These are phyloP conservation scores for Synergus itoensis DNA, from an alignment of 2,888 invertebrate species.

Conservation along the genomic window DNA sequence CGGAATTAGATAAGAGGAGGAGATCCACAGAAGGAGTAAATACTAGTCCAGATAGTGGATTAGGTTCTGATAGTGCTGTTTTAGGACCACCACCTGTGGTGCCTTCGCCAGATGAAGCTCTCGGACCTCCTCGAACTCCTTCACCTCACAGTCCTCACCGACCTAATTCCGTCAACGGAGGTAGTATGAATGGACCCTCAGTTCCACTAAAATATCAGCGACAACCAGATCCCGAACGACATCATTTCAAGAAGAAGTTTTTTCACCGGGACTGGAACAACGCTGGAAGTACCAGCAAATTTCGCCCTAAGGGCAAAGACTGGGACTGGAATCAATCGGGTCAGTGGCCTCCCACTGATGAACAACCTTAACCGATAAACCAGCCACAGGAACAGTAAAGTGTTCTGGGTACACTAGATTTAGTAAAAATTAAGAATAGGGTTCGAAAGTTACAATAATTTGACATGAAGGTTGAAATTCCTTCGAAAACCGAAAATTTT, in stretches of 20 bases:
- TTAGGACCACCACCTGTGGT: slow-evolving; percentile 72
- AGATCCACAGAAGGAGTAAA: slow-evolving; percentile 90
- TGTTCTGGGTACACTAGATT: slow-evolving; percentile 2
- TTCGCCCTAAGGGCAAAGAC: slow-evolving; percentile 86
- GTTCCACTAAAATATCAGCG: slow-evolving; percentile 69
- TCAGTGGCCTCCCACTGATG: slow-evolving; percentile 74
- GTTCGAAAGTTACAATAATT: slow-evolving; percentile 10
- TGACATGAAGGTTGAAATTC: background rate
- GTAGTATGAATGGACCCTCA: slow-evolving; percentile 71
- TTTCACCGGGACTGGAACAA: slow-evolving; percentile 83
- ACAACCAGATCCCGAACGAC: slow-evolving; percentile 79
- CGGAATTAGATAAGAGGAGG: slow-evolving; percentile 92
- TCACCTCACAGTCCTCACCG: slow-evolving; percentile 80
- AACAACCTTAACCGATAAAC: slow-evolving; percentile 70
- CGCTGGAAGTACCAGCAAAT: slow-evolving; percentile 80
- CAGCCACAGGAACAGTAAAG: slow-evolving; percentile 13
- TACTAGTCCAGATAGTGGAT: slow-evolving; percentile 92
- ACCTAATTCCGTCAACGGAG: slow-evolving; percentile 77
- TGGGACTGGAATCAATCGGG: slow-evolving; percentile 83
- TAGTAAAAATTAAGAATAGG: slow-evolving; percentile 30
- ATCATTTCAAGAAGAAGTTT: slow-evolving; percentile 92
- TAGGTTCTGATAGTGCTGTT: slow-evolving; percentile 81
- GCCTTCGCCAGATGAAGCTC: slow-evolving; percentile 77
- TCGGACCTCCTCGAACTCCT: slow-evolving; percentile 80
- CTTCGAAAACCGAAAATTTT: background rate